Evolutionary conservation across 1,140 invertebrate species (phyloP), one percentile per base, ranked within the genome.

Genomic region (Harpegnathos saltator): DNA sequence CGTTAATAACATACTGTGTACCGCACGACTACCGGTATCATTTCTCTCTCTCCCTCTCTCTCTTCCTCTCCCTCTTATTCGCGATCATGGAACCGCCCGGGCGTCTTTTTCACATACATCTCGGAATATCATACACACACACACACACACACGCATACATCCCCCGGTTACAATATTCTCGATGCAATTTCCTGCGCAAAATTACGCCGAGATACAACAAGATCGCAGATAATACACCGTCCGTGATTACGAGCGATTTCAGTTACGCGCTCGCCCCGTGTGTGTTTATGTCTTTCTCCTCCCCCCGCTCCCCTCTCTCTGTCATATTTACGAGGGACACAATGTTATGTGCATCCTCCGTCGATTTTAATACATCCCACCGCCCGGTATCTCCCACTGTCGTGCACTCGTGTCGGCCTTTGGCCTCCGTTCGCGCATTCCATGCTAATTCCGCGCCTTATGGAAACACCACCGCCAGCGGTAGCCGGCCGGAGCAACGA

Each of bases 111-210:
- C 62, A 22, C 12, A 22, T 44, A 26, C 50, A n/a, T 44, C 17
- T 19, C 15, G 29, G 38, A 44, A 44, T 5, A 44, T 44, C 12
- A 19, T 9, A 50, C 17, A 38, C 11, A 66, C 17, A 68, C 44
- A 24, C 33, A 65, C 5, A 19, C 22, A 50, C 17, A 38, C 11
- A 66, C 17, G 50, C 44, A 24, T 19, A 65, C 5, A 19, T 11
- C 38, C 38, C 38, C 38, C 33, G 22, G 56, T n/a, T 65, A 68
- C 63, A 68, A 68, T 68, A 68, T 38, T 24, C 73, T 68, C 61
- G 38, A 77, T 66, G 61, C 63, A 78, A 78, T 69, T 80, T 58
- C 52, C 65, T 58, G 75, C 69, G 15, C 22, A 80, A 71, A 80
- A 71, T 80, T 59, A 59, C 24, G 54, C 69, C 12, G 50, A 44